These are phyloP conservation scores for Kryptolebias ocellatus DNA, from an alignment of 2,797 vertebrate genomes.

Conservation along the genomic window DNA sequence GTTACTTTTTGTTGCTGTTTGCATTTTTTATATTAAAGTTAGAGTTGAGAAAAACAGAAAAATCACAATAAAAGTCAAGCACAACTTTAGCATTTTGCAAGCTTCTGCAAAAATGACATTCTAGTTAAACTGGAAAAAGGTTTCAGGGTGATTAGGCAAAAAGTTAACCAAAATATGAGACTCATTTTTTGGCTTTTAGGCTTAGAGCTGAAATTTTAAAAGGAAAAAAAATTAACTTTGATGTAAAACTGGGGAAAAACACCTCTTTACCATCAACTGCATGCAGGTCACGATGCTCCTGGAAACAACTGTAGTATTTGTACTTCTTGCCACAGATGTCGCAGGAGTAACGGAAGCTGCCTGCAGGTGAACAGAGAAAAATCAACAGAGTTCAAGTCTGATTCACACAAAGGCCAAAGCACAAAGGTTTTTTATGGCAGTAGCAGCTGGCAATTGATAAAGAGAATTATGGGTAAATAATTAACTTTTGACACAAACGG, in stretches of 20 bases:
- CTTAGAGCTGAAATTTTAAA: constrained; percentile 12
- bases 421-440: not conserved
- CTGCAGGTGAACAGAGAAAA: constrained; percentile 72
- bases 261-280: constrained; percentile 91
- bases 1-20: too few species aligned
- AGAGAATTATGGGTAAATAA: constrained; percentile 1
- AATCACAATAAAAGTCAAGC: too few species aligned
- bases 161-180: constrained; percentile 11
- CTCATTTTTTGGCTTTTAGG: constrained; percentile 15
- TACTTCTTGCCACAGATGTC: constrained; percentile 99
- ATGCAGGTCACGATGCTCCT: constrained; percentile 97
- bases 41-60: too few species aligned
- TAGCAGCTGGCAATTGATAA: not conserved
- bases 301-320: constrained; percentile 99
- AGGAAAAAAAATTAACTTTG: not conserved
- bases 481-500: not conserved
- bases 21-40: too few species aligned
- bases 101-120: not conserved
- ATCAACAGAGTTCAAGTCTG: constrained; percentile 15
- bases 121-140: not conserved
- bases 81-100: not conserved
- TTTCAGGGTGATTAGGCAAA: not conserved
- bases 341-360: constrained; percentile 97
- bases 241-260: constrained; percentile 28
- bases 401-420: constrained; percentile 2